These are phyloP conservation scores for Corythornis vintsioides DNA, from an alignment of 2,113 vertebrate species.

Conservation along the genomic window DNA sequence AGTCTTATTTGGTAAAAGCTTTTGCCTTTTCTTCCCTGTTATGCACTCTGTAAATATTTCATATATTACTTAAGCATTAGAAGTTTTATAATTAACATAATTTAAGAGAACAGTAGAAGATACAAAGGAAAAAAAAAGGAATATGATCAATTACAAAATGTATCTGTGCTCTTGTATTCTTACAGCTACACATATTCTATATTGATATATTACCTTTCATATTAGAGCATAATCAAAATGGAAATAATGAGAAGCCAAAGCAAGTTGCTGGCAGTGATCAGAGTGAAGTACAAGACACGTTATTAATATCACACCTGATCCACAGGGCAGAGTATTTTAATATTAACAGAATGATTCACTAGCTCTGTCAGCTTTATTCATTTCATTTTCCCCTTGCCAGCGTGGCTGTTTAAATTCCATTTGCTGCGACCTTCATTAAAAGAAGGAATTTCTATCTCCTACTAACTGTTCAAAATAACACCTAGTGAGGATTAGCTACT, in stretches of 20 bases:
- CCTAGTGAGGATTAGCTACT: neutral
- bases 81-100: neutral
- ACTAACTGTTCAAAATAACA: neutral
- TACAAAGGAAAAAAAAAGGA: neutral
- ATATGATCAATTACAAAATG: neutral
- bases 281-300: neutral
- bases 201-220: neutral
- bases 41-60: neutral
- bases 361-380: neutral
- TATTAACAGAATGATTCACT: neutral
- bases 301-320: slow-evolving; percentile 2
- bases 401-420: slow-evolving; percentile 16
- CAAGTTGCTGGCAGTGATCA: neutral
- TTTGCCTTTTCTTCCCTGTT: neutral
- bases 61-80: neutral
- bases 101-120: neutral
- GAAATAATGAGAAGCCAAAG: slow-evolving; percentile 1
- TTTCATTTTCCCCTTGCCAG: neutral
- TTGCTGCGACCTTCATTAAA: slow-evolving; percentile 14
- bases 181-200: neutral
- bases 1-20: neutral
- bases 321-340: slow-evolving; percentile 6
- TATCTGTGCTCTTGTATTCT: neutral
- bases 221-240: neutral
- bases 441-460: neutral